Percentiles rank a stretch among this genome's conserved stretches.
phyloP scores from a whole-genome alignment of 2,797 vertebrate species.

The Spinibarbus caldwelli region DNA sequence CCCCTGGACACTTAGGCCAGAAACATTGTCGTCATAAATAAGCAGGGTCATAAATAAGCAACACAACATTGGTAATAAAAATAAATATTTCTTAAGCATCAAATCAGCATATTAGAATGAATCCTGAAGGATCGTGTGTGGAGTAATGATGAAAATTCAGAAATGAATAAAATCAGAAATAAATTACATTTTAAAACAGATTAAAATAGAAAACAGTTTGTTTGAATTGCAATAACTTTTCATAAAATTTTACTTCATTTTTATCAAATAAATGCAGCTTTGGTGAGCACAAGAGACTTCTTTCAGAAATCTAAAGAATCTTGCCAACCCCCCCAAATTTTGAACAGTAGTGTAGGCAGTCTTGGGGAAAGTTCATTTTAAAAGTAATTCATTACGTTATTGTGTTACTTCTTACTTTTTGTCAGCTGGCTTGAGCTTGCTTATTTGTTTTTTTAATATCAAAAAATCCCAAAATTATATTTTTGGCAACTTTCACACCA shows the following conservation, averaged over 20 bases:
- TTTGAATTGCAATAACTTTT: neutral
- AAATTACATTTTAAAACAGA: neutral
- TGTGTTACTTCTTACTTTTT: too few species aligned
- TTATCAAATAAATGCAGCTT: too few species aligned
- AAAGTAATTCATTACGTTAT: too few species aligned
- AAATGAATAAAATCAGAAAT: neutral
- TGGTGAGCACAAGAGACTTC: too few species aligned
- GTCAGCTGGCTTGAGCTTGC: too few species aligned
- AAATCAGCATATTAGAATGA: neutral
- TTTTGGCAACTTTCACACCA: neutral
- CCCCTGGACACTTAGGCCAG: neutral
- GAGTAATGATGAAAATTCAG: neutral
- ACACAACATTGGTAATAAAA: neutral
- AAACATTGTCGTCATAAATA: neutral
- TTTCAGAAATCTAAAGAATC: too few species aligned
- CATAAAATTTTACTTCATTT: too few species aligned
- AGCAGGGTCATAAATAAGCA: conserved; percentile 1
- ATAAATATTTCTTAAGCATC: neutral
- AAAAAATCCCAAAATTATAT: too few species aligned
- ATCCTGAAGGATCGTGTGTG: neutral
- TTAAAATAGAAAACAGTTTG: neutral
- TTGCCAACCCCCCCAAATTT: too few species aligned
- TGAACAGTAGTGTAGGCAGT: too few species aligned
- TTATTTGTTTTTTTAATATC: too few species aligned
- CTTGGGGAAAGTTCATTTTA: too few species aligned